A percentile compares a stretch with the other conserved stretches of the same genome.
phyloP scores from a whole-genome alignment of 2,888 invertebrate genomes.

The Lycia hirtaria region DNA sequence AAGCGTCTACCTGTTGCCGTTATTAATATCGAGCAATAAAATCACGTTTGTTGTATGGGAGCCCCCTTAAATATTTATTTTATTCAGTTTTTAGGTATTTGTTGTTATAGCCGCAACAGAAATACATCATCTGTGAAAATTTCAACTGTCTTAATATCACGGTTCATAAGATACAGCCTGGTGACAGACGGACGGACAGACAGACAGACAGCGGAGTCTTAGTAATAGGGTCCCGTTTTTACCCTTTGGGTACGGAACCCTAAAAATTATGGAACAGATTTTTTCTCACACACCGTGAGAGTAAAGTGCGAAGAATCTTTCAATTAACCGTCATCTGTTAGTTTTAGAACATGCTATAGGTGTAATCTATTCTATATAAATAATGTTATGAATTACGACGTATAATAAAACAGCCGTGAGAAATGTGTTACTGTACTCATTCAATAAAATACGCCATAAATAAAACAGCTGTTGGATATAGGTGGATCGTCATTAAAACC shows the following conservation, averaged over 20 bases:
- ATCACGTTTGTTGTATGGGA: too few species aligned
- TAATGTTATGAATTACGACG: conserved; percentile 1
- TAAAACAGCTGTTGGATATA: conserved; percentile 30
- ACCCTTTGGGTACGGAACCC: background rate
- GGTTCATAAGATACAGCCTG: too few species aligned
- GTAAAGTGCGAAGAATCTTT: background rate
- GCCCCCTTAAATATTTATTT: background rate
- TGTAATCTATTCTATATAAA: background rate
- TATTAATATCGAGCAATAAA: too few species aligned
- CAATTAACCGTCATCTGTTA: background rate
- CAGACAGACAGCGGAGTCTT: too few species aligned
- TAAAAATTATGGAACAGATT: background rate
- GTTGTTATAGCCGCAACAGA: background rate
- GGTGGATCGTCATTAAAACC: conserved; percentile 21
- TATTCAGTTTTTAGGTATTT: background rate
- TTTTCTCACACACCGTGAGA: background rate
- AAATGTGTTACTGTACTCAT: background rate
- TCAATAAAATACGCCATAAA: conserved; percentile 22
- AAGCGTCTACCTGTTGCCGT: too few species aligned
- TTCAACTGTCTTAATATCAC: too few species aligned
- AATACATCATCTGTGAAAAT: background rate
- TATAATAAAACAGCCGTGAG: conserved; percentile 7
- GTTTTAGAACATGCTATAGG: background rate
- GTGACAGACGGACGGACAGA: too few species aligned
- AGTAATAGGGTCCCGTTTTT: too few species aligned